phyloP scores from a whole-genome alignment of 2,113 vertebrate genomes.

The Guaruba guarouba region DNA sequence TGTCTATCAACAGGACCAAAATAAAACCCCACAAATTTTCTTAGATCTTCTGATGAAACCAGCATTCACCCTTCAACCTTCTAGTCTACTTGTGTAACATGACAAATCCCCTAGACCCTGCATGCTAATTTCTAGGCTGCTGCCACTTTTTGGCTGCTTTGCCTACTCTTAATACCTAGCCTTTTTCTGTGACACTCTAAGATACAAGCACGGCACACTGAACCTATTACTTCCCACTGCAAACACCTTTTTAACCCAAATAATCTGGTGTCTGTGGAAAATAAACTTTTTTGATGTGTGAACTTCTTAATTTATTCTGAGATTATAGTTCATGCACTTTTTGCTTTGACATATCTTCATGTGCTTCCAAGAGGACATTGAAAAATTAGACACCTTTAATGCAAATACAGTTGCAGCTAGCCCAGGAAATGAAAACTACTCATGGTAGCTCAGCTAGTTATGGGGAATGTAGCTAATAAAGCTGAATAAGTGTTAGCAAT shows the following conservation, averaged over 20 bases:
- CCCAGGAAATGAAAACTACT: neutral
- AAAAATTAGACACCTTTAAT: neutral
- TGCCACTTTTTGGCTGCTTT: neutral
- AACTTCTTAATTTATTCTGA: neutral
- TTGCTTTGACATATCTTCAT: neutral
- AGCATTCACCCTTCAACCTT: neutral
- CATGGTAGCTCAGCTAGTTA: neutral
- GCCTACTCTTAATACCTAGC: neutral
- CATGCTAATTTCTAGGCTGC: neutral
- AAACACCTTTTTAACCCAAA: neutral
- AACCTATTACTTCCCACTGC: neutral
- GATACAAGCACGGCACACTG: fast-evolving
- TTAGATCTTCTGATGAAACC: neutral
- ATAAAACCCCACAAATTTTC: neutral
- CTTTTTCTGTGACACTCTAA: neutral
- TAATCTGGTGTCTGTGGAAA: fast-evolving
- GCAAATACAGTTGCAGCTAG: neutral
- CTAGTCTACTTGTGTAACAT: no score
- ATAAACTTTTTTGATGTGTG: neutral
- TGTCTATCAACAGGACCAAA: neutral
- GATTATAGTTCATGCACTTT: fast-evolving
- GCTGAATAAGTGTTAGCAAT: neutral
- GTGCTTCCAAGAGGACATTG: neutral
- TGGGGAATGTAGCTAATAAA: neutral
- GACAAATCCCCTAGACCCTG: no score